Base-by-base conservation (phyloP, 2,797 vertebrate genomes). In the Chaenodraco wilsoni region DNA sequence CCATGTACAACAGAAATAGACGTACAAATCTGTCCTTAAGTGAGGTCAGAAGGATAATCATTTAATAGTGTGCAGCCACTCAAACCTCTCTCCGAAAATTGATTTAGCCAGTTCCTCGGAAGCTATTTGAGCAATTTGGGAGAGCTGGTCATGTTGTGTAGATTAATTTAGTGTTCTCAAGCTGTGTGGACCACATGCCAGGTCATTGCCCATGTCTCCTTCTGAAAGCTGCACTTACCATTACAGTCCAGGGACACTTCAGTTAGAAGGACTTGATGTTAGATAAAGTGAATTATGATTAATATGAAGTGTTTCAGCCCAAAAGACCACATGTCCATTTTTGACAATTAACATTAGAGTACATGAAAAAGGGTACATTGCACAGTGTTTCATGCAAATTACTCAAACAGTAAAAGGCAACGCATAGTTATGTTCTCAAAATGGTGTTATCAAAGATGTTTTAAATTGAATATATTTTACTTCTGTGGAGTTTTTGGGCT, bases 151-250 rank as follows among this genome's bases (percentile, higher is more conserved):
- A 62, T 81, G 72, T 77, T 78, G 57, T 74, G 68, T 64, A 49
- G 27, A 79, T 87, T 76, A 2, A 65, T 84, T 83, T 76, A 69
- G 45, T 62, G 75, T 59, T 69, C 57, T 86, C 71, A 83, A 84
- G 71, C 64, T 86, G 82, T 84, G 83, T 69, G 12, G 65, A 59
- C 75, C 82, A 74, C 76, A 82, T 77, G 63, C 51, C 44, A 44
- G 43, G 76, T 72, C 68, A 69, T 10, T 37, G 60, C 52, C 51
- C 3, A 5, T 44, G 40, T 81, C 62, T 69, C 74, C 51, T 21
- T 8, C 66, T 74, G 0, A 69, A 52, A 11, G 0, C 40, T 40
- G 6, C 13, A 48, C 27, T 72, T 1, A 23, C n/a, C 46, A 9
- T 68, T 33, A 23, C 9, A 52, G 49, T 21, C 48, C 17, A 37